Conservation (phyloP, 2,888 invertebrate genomes). For the Drosophila prostipennis region DNA sequence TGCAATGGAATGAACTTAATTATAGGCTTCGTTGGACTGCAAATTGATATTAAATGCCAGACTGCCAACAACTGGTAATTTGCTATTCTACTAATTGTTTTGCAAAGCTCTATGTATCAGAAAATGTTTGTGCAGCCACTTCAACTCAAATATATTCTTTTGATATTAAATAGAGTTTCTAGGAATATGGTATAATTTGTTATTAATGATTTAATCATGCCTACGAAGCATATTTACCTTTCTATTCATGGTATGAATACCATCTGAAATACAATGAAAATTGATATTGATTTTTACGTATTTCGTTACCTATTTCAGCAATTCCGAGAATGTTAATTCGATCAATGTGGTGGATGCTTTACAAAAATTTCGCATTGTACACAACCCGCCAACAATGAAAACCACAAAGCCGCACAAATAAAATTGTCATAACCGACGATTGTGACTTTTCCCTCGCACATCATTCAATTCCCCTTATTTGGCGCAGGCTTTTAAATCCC, state of each 20-base stretch:
- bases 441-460: slow-evolving; percentile 50
- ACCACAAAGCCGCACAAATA: slow-evolving; percentile 14
- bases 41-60: neutral
- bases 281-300: too few relatives aligned
- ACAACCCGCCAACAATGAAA: slow-evolving; percentile 5
- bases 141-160: too few relatives aligned
- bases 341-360: slow-evolving; percentile 10
- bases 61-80: too few relatives aligned
- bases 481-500: slow-evolving; percentile 42
- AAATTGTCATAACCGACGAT: slow-evolving; percentile 29
- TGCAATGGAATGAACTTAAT: neutral
- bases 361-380: slow-evolving; percentile 14
- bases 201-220: too few relatives aligned
- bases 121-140: too few relatives aligned
- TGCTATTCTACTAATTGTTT: neutral
- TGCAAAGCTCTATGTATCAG: neutral
- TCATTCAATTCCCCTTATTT: slow-evolving; percentile 44
- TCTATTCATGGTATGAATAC: too few relatives aligned
- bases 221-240: too few relatives aligned
- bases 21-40: neutral
- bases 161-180: too few relatives aligned
- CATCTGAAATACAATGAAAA: too few relatives aligned
- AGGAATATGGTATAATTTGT: too few relatives aligned
- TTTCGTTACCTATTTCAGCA: neutral
- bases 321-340: slow-evolving; percentile 31